Evolutionary conservation across 2,113 vertebrate species (phyloP).

Genomic region (Chaenogobius annularis): DNA sequence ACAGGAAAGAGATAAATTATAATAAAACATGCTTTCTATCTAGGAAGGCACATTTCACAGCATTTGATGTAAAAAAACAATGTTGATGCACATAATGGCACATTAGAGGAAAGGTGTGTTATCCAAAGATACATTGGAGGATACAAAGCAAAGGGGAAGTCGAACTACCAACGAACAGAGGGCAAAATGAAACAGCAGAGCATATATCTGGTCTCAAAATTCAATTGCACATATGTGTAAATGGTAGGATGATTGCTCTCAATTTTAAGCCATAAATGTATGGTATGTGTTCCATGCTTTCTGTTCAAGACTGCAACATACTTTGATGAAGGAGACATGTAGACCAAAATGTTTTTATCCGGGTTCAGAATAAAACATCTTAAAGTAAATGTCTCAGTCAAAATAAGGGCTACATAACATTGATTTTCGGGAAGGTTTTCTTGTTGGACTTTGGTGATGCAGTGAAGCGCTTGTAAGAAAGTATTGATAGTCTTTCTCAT

Average conservation of each 20-base stretch:
- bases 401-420: neutral
- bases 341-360: neutral
- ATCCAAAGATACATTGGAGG: too few species aligned
- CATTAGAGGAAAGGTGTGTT: too few species aligned
- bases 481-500: neutral
- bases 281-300: too few species aligned
- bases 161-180: too few species aligned
- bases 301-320: neutral
- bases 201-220: too few species aligned
- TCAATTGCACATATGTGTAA: too few species aligned
- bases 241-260: too few species aligned
- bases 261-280: too few species aligned
- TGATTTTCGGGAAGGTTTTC: constrained; percentile 4
- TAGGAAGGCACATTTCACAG: neutral
- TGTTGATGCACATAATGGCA: too few species aligned
- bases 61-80: too few species aligned
- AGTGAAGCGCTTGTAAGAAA: neutral
- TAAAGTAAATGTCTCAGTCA: neutral
- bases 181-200: too few species aligned
- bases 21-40: neutral
- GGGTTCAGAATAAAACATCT: neutral
- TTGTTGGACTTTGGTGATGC: neutral
- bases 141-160: too few species aligned
- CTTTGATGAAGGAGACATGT: neutral
- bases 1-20: neutral